Conservation (phyloP, 2,888 invertebrate genomes). For the Agrochola litura region DNA sequence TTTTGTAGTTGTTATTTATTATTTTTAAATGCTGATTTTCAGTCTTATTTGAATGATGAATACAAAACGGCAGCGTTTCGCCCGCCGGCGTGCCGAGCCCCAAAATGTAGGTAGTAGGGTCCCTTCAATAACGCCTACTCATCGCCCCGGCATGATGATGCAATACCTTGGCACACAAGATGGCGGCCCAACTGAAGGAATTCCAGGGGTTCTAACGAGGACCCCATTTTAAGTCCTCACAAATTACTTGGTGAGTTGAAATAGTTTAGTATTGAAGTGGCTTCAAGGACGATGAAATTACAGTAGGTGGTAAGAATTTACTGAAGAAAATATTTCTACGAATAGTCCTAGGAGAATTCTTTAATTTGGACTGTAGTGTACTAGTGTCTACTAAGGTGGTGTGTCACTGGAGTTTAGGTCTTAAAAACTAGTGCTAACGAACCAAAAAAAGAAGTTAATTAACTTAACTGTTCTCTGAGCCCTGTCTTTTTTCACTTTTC, state of each 20-base stretch:
- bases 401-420: neutral
- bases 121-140: slow-evolving; percentile 64
- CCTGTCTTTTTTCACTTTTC: neutral
- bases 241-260: slow-evolving; percentile 45
- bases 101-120: slow-evolving; percentile 47
- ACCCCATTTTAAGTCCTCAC: slow-evolving; percentile 37
- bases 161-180: slow-evolving; percentile 62
- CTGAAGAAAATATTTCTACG: neutral
- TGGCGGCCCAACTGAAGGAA: slow-evolving; percentile 47
- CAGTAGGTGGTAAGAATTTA: neutral
- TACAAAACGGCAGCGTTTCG: slow-evolving; percentile 36
- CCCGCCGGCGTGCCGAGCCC: slow-evolving; percentile 37
- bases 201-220: slow-evolving; percentile 54
- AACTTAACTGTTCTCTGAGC: neutral
- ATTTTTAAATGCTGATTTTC: neutral
- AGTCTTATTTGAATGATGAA: neutral
- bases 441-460: neutral
- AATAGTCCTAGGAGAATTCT: neutral
- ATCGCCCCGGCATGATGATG: slow-evolving; percentile 64
- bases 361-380: neutral
- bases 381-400: no score
- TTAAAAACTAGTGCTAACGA: neutral
- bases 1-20: neutral
- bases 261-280: slow-evolving; percentile 40
- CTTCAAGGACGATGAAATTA: slow-evolving; percentile 21